These are phyloP conservation scores for Tenthredo amoena DNA, from an alignment of 2,888 invertebrate genomes.

Conservation along the genomic window DNA sequence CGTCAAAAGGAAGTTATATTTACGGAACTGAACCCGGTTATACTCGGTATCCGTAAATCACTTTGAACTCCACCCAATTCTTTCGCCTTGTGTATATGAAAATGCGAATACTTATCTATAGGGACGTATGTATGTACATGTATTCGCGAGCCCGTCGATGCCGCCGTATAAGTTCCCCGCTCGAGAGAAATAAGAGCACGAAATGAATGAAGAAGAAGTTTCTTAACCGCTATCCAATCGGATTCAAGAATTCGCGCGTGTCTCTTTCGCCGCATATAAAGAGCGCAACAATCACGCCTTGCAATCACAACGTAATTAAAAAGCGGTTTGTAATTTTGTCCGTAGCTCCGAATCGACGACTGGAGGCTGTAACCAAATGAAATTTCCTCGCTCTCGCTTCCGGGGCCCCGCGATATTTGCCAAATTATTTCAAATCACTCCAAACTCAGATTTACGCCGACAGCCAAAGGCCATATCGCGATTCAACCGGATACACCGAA, in stretches of 20 bases:
- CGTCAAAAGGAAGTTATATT: slow-evolving; percentile 34
- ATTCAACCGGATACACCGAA: background rate
- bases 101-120: background rate
- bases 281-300: slow-evolving; percentile 44
- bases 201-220: slow-evolving; percentile 33
- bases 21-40: slow-evolving; percentile 3
- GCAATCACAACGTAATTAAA: slow-evolving; percentile 48
- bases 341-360: background rate
- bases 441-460: background rate
- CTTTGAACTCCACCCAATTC: slow-evolving; percentile 41
- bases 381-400: background rate
- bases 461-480: background rate
- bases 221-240: slow-evolving; percentile 28
- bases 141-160: slow-evolving; percentile 9
- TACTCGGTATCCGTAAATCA: slow-evolving; percentile 33
- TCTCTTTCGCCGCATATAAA: slow-evolving; percentile 32
- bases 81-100: slow-evolving; percentile 29
- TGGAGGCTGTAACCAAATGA: background rate
- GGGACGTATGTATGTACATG: background rate
- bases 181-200: background rate
- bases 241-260: slow-evolving; percentile 36
- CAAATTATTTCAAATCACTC: slow-evolving; percentile 27
- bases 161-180: slow-evolving; percentile 20
- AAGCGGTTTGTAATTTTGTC: slow-evolving; percentile 36
- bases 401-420: background rate